Base-by-base conservation (phyloP, 92 coral and sea anemone species). In the Hydrozoanthus gracilis region DNA sequence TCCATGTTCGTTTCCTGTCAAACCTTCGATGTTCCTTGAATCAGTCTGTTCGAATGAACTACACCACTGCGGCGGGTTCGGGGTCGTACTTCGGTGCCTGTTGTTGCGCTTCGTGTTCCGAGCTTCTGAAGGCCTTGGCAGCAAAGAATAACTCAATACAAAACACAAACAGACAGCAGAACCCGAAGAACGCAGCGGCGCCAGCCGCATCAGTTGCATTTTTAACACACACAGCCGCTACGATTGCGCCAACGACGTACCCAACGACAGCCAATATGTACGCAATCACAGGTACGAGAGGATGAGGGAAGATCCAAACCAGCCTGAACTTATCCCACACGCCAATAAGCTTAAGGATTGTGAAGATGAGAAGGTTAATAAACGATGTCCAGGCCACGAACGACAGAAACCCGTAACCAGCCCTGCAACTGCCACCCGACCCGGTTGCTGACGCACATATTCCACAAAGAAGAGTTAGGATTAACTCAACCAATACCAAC, bases 311-410 rank as follows among this genome's bases (percentile, higher is more conserved):
- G 75, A 97, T 85, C 92, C 96, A 97, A 55, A 88, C 45, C 52
- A 97, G 76, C 51, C 92, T 95, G 58, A 80, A 80, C 52, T 17
- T 80, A 7, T 93, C 97, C 99, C 99, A 97, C 74, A 95, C 72
- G 18, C 98, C 98, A 50, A 97, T 52, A 44, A 92, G 91, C 72
- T 88, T 93, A 58, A 97, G 91, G n/a, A 97, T 93, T 83, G 95
- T 76, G 88, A 90, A 98, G 87, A 97, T 87, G 4, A 95, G 86
- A 64, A 95, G 92, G 83, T 90, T 90, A 6, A 95, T 44, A 49
- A 97, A 97, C 8, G 97, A 92, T 8, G 96, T 90, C 99, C 99
- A 97, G 0, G 99, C 95, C 12, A 97, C 95, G 48, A 89, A 95
- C 18, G 75, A 84, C 77, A 95, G 88, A 79, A 97, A 97, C 0